phyloP scores from a whole-genome alignment of 1,140 invertebrate species.

The Euwallacea fornicatus region DNA sequence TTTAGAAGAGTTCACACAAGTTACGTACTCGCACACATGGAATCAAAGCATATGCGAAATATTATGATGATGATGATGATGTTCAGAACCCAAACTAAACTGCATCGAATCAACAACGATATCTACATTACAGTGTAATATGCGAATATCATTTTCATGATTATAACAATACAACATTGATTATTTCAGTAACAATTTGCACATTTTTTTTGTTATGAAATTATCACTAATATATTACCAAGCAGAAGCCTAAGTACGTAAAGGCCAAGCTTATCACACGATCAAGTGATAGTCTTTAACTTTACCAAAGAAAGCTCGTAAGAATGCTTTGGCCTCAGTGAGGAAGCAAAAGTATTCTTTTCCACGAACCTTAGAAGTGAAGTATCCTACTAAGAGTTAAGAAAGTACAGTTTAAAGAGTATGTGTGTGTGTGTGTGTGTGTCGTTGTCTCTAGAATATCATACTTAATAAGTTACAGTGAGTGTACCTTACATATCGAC shows the following conservation, averaged over 20 bases:
- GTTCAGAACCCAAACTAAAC: constrained; percentile 27
- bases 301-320: no score
- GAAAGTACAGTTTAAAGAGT: constrained; percentile 42
- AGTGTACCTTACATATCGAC: constrained; percentile 2
- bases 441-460: constrained; percentile 52
- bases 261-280: no score
- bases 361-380: constrained; percentile 14
- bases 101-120: constrained; percentile 48
- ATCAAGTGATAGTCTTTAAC: no score
- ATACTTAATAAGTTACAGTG: constrained; percentile 6
- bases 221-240: constrained; percentile 48
- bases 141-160: constrained; percentile 50
- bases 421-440: constrained; percentile 45
- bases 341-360: background rate
- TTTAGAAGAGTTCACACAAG: background rate
- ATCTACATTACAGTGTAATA: constrained; percentile 50
- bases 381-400: constrained; percentile 24
- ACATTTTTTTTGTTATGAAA: constrained; percentile 42
- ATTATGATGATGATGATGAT: background rate
- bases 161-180: constrained; percentile 55
- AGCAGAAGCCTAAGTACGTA: constrained; percentile 43
- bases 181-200: constrained; percentile 48
- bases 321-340: no score
- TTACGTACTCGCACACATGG: no score
- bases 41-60: no score